These are phyloP conservation scores for Delphinapterus leucas DNA, from an alignment of 2,113 vertebrate species.

Conservation along the genomic window DNA sequence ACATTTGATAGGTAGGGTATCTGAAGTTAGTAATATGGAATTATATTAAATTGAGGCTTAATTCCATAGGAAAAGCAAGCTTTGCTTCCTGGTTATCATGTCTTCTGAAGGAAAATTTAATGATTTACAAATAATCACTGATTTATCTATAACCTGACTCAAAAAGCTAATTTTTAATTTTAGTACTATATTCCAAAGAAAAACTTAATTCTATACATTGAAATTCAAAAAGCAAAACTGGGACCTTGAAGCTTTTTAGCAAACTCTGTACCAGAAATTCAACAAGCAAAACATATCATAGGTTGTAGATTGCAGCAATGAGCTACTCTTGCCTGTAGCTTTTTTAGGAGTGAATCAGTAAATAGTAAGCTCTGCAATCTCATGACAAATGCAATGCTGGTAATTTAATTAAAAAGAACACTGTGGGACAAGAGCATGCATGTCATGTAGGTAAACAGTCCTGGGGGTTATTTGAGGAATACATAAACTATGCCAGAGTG, in stretches of 20 bases:
- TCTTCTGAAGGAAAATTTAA: constrained; percentile 36
- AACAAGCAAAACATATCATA: constrained; percentile 2
- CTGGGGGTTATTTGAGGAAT: neutral
- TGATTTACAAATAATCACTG: constrained; percentile 38
- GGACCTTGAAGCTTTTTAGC: constrained; percentile 15
- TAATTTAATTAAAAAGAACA: constrained; percentile 53
- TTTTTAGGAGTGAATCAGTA: constrained; percentile 13
- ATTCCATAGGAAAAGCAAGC: neutral
- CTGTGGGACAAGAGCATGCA: neutral
- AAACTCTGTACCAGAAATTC: constrained; percentile 49
- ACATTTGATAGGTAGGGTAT: neutral
- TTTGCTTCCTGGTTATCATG: neutral
- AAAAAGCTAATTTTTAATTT: constrained; percentile 57
- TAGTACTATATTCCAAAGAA: constrained; percentile 35
- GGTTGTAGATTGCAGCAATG: neutral
- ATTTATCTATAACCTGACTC: constrained; percentile 29
- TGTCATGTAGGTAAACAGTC: neutral
- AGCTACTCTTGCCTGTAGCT: neutral
- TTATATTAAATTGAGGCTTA: constrained; percentile 41
- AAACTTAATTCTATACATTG: constrained; percentile 37
- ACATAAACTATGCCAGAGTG: neutral
- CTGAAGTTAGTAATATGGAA: constrained; percentile 32
- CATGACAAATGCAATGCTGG: constrained; percentile 29
- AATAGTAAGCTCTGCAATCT: neutral
- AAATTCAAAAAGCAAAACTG: constrained; percentile 46